Evolutionary conservation across 2,888 invertebrate genomes (phyloP).

Genomic region (Microplitis deprimator): DNA sequence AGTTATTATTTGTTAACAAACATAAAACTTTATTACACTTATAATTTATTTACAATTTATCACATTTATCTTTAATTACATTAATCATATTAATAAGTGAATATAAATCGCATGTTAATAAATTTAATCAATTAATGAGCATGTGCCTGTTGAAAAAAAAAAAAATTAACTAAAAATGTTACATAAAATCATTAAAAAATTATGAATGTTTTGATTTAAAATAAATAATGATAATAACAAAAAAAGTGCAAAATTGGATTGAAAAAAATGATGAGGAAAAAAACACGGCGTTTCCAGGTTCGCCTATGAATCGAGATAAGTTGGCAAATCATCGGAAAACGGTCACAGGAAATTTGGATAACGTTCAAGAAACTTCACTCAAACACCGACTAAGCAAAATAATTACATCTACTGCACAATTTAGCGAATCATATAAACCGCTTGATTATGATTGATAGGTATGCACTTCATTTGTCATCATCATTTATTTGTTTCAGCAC

Average conservation of each 20-base stretch:
- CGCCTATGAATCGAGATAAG: constrained; percentile 87
- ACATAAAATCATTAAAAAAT: too few relatives aligned
- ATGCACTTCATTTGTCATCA: constrained; percentile 51
- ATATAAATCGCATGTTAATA: background rate
- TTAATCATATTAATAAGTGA: background rate
- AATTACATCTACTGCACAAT: constrained; percentile 66
- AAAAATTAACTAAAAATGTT: background rate
- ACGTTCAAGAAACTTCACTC: constrained; percentile 84
- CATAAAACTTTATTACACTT: background rate
- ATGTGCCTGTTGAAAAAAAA: background rate
- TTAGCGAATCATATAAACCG: constrained; percentile 67
- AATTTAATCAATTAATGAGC: background rate
- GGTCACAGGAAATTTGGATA: constrained; percentile 77
- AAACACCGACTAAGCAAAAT: constrained; percentile 79
- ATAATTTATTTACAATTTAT: constrained; percentile 2
- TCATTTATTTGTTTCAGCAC: constrained; percentile 38
- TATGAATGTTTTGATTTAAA: too few relatives aligned
- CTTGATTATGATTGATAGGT: constrained; percentile 68
- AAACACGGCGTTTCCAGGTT: constrained; percentile 74
- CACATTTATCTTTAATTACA: background rate
- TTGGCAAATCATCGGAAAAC: constrained; percentile 82
- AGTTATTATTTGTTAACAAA: background rate
- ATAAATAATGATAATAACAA: background rate
- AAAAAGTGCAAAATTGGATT: background rate
- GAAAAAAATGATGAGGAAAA: constrained; percentile 23